Evolutionary conservation across 2,797 vertebrate species (phyloP).

Genomic region (Hapalemur alaotrensis): DNA sequence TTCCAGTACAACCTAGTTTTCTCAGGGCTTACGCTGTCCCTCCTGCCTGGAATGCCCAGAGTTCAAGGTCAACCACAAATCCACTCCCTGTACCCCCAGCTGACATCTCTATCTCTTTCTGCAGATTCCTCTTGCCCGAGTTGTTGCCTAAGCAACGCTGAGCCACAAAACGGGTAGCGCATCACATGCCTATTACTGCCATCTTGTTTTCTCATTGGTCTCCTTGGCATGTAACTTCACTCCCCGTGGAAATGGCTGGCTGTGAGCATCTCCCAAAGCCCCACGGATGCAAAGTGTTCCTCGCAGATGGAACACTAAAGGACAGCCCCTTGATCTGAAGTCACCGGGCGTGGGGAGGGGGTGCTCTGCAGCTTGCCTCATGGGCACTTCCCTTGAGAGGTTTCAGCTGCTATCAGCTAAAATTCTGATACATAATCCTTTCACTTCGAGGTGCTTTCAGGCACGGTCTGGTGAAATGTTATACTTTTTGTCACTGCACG

Average conservation of each 20-base stretch:
- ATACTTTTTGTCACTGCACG: neutral
- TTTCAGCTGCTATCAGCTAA: neutral
- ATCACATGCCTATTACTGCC: neutral
- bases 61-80: slow-evolving; percentile 29
- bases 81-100: neutral
- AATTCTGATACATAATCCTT: neutral
- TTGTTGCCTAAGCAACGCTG: neutral
- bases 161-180: neutral
- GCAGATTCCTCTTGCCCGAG: neutral
- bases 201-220: neutral
- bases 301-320: neutral
- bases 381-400: neutral
- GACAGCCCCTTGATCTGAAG: neutral
- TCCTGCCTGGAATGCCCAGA: neutral
- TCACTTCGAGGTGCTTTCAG: neutral
- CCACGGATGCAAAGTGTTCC: neutral
- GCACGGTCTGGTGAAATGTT: neutral
- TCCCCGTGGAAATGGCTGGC: neutral
- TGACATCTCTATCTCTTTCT: neutral
- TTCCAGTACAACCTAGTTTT: neutral
- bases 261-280: neutral
- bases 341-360: fast-evolving
- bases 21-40: neutral
- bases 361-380: fast-evolving
- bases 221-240: neutral